Percentiles rank a stretch among this genome's conserved stretches.
Evolutionary conservation across 2,113 vertebrate genomes (phyloP).

Genomic region (Hyperopisus bebe): DNA sequence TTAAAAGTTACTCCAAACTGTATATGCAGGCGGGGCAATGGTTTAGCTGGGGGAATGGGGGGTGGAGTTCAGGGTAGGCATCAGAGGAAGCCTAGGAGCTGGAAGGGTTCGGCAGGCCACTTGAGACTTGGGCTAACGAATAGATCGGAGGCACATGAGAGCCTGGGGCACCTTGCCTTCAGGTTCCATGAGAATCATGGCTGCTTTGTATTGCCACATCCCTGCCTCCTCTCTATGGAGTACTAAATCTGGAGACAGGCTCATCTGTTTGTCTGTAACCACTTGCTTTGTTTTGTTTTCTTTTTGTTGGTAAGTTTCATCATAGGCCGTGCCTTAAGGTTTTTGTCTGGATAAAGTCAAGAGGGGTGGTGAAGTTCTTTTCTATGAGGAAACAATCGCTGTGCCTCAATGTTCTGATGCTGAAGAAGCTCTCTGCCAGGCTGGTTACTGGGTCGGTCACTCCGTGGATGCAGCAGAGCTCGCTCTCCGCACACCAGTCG

Average conservation of each 20-base stretch:
- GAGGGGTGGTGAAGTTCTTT: neutral
- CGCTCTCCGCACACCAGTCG: neutral
- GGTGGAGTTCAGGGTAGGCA: neutral
- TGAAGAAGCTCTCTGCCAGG: neutral
- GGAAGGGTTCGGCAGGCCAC: neutral
- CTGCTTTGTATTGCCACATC: neutral
- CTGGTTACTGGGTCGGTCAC: neutral
- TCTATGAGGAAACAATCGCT: conserved; percentile 3
- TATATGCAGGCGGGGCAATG: conserved; percentile 11
- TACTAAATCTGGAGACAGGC: neutral
- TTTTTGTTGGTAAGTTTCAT: neutral
- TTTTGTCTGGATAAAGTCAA: neutral
- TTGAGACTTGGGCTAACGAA: neutral
- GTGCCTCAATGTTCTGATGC: neutral
- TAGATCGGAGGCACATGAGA: neutral
- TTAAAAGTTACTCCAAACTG: conserved; percentile 32
- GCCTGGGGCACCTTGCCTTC: neutral
- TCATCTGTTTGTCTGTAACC: neutral
- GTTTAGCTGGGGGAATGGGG: neutral
- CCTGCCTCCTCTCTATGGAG: neutral
- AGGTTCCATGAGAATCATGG: neutral
- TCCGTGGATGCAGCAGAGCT: neutral
- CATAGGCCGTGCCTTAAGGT: neutral
- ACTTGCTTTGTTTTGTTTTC: neutral
- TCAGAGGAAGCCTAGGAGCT: neutral